Percentiles rank a stretch among this genome's conserved stretches.
Conservation (phyloP, 2,797 vertebrate genomes). For the Vespertilio murinus region DNA sequence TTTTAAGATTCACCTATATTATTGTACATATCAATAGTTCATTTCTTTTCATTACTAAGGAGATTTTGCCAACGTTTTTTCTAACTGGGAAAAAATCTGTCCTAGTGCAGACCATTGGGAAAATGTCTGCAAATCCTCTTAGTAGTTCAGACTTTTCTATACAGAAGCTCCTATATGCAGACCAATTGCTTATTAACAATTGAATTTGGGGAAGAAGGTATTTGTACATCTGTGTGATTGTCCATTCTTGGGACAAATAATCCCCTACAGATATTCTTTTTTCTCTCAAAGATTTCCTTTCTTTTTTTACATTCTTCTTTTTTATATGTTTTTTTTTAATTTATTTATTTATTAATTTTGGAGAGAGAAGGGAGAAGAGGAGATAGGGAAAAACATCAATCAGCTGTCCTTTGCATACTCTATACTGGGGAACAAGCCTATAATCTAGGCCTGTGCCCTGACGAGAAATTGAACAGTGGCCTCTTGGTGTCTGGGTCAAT, state of each 20-base stretch:
- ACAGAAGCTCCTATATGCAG: neutral
- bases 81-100: neutral
- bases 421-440: too few species aligned
- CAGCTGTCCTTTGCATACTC: too few species aligned
- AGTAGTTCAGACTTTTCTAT: neutral
- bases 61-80: neutral
- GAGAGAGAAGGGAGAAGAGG: too few species aligned
- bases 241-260: neutral
- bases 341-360: too few species aligned
- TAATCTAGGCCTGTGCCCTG: too few species aligned
- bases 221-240: neutral
- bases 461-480: too few species aligned
- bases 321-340: too few species aligned
- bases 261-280: neutral
- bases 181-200: neutral
- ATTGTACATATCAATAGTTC: neutral
- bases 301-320: too few species aligned
- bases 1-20: neutral
- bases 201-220: neutral
- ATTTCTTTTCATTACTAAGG: neutral
- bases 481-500: too few species aligned
- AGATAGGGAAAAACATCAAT: too few species aligned
- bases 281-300: too few species aligned
- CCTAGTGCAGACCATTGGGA: neutral
- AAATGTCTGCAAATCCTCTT: neutral